phyloP scores from a whole-genome alignment of 2,113 vertebrate species.

The Motacilla tschutschensis region DNA sequence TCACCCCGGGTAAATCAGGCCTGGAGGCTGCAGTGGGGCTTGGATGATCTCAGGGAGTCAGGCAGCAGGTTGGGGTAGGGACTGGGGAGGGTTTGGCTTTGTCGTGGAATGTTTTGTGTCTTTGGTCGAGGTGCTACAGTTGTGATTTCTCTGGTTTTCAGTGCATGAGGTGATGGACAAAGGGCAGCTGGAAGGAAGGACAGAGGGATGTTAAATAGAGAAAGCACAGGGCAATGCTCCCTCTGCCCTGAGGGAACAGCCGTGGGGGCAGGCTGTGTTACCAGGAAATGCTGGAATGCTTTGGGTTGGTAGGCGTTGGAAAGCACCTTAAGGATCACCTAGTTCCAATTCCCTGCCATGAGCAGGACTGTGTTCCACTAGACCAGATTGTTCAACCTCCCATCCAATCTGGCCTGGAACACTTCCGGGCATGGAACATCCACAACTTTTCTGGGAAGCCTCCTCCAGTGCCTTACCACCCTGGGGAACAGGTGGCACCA shows the following conservation, averaged over 20 bases:
- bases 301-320: background rate
- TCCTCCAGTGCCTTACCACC: background rate
- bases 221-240: background rate
- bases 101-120: accelerated
- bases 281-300: background rate
- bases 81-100: background rate
- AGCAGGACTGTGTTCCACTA: accelerated
- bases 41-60: background rate
- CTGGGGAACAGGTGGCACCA: background rate
- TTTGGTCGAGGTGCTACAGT: background rate
- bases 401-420: background rate
- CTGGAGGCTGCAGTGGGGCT: background rate
- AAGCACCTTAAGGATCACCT: background rate
- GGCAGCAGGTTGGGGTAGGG: background rate
- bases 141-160: background rate
- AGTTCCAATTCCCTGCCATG: background rate
- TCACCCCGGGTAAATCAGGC: background rate
- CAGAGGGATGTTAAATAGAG: background rate
- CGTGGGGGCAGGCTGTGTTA: background rate
- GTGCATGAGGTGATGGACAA: background rate
- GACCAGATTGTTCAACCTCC: background rate
- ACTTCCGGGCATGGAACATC: background rate
- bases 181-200: background rate
- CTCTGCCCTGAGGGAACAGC: background rate
- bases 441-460: background rate